phyloP scores from a whole-genome alignment of 2,888 invertebrate genomes.

The Ochropacha duplaris region DNA sequence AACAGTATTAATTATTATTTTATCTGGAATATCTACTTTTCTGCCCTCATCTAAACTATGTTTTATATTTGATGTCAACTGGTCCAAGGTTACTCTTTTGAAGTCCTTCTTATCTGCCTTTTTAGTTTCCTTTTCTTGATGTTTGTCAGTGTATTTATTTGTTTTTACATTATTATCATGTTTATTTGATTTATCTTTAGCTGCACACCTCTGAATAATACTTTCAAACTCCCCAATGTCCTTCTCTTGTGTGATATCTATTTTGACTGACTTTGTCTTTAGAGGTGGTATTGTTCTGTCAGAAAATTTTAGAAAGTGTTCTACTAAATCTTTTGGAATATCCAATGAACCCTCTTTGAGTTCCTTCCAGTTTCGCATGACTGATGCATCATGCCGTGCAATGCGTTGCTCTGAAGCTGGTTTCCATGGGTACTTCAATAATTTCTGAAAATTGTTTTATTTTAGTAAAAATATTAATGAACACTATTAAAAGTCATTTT shows the following conservation, averaged over 20 bases:
- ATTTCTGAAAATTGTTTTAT: constrained; percentile 73
- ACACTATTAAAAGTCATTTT: no score
- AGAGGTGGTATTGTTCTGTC: constrained; percentile 79
- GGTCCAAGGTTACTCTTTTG: constrained; percentile 61
- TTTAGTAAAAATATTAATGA: no score
- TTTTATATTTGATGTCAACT: constrained; percentile 60
- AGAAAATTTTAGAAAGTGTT: constrained; percentile 87
- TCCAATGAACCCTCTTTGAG: constrained; percentile 82
- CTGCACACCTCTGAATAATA: constrained; percentile 72
- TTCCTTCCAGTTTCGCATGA: constrained; percentile 87
- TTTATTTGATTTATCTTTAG: constrained; percentile 28
- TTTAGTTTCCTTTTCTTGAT: constrained; percentile 8
- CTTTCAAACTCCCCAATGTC: constrained; percentile 74
- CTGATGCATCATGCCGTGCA: constrained; percentile 85
- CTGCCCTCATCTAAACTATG: constrained; percentile 56
- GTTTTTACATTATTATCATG: neutral
- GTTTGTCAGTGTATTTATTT: neutral
- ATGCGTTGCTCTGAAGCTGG: constrained; percentile 82
- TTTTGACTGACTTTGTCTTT: constrained; percentile 58
- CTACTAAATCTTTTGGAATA: constrained; percentile 66
- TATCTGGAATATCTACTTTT: constrained; percentile 56
- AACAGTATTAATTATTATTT: constrained; percentile 56
- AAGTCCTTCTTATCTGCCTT: constrained; percentile 31
- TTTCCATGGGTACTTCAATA: constrained; percentile 86
- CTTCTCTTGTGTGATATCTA: constrained; percentile 51